phyloP scores from a whole-genome alignment of 2,888 invertebrate species.

The Dolichopus griseipennis region DNA sequence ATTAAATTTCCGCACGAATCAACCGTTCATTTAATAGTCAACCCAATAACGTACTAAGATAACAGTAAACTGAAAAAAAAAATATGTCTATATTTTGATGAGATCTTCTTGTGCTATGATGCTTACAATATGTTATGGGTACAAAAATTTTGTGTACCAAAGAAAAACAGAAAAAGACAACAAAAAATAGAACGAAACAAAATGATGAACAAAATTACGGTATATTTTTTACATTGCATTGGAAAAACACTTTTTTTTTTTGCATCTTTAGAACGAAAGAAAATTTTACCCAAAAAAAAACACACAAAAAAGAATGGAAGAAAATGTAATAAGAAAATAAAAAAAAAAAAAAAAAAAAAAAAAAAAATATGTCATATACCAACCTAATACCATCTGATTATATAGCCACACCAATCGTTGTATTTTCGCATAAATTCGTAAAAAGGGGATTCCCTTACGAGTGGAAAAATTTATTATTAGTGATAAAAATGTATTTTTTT shows the following conservation, averaged over 20 bases:
- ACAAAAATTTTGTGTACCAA: neutral
- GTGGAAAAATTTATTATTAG: neutral
- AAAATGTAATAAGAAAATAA: too few species aligned
- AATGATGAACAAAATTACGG: too few species aligned
- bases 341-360: too few species aligned
- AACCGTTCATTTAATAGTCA: neutral
- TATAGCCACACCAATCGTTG: constrained; percentile 1
- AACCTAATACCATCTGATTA: too few species aligned
- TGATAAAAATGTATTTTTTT: constrained; percentile 2
- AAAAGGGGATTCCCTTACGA: constrained; percentile 3
- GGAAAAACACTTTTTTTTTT: too few species aligned
- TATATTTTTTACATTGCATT: too few species aligned
- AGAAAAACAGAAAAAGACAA: neutral
- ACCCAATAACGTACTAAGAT: neutral
- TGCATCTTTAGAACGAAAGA: too few species aligned
- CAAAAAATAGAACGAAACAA: too few species aligned
- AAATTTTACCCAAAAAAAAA: too few species aligned
- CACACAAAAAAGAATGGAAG: too few species aligned
- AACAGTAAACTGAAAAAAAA: neutral
- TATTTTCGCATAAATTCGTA: neutral
- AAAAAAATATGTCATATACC: too few species aligned
- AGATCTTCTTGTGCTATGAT: neutral
- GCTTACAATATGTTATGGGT: neutral
- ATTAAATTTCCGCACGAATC: neutral
- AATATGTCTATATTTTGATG: neutral